Percentiles rank a stretch among this genome's conserved stretches.
Conservation (phyloP, 2,888 invertebrate species). For the Biston stratarius region DNA sequence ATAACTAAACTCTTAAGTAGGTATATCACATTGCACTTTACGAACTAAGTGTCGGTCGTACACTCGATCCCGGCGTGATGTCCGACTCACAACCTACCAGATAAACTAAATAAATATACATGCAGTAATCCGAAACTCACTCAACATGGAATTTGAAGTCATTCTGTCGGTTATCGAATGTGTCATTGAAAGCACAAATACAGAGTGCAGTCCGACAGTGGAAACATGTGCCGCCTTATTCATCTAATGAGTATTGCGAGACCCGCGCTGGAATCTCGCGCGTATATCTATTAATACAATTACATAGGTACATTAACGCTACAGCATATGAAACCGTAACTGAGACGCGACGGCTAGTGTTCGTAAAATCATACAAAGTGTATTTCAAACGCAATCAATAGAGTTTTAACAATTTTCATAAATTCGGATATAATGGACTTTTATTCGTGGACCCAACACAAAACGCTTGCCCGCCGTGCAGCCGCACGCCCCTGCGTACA, state of each 20-base stretch:
- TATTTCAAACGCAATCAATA: neutral
- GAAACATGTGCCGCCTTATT: neutral
- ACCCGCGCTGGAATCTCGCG: neutral
- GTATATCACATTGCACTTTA: slow-evolving; percentile 64
- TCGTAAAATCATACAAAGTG: neutral
- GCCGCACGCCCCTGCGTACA: too few relatives aligned
- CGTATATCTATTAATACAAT: neutral
- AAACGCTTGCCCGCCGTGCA: neutral
- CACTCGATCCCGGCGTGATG: slow-evolving; percentile 39
- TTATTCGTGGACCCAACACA: slow-evolving; percentile 9
- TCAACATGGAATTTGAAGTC: neutral
- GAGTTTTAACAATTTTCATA: neutral
- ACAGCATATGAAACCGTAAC: neutral
- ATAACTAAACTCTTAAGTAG: slow-evolving; percentile 53
- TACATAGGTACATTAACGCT: neutral
- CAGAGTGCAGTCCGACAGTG: neutral
- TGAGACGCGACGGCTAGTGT: neutral
- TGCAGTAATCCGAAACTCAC: neutral
- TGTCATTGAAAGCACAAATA: neutral
- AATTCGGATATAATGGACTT: slow-evolving; percentile 10
- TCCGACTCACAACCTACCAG: slow-evolving; percentile 53
- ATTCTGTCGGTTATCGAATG: neutral
- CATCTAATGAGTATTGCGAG: slow-evolving; percentile 39
- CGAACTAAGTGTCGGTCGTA: slow-evolving; percentile 40
- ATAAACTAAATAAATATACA: neutral